phyloP scores from a whole-genome alignment of 2,888 invertebrate genomes.

The Celastrina argiolus region DNA sequence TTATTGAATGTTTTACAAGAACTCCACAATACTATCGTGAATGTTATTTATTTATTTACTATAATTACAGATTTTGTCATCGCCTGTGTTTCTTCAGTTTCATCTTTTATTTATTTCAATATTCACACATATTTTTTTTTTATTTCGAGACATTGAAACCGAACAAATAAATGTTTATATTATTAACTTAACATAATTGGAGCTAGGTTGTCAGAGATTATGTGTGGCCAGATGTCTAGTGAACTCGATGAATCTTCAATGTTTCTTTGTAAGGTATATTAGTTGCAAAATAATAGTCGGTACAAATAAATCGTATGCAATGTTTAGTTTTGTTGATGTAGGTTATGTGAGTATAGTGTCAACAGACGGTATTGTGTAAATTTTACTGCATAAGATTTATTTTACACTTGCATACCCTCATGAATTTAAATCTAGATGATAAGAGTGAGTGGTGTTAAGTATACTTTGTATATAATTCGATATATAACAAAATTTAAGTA shows the following conservation, averaged over 20 bases:
- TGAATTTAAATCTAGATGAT: slow-evolving; percentile 68
- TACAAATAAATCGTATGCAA: slow-evolving; percentile 58
- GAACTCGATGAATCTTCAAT: slow-evolving; percentile 31
- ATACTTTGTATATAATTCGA: slow-evolving; percentile 74
- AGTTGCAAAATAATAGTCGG: slow-evolving; percentile 46
- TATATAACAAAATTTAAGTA: slow-evolving; percentile 72
- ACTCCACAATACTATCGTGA: neutral
- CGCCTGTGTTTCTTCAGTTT: slow-evolving; percentile 26
- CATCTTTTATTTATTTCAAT: slow-evolving; percentile 7
- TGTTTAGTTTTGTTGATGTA: slow-evolving; percentile 54
- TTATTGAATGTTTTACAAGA: slow-evolving; percentile 24
- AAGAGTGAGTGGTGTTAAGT: slow-evolving; percentile 67
- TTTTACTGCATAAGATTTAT: slow-evolving; percentile 65
- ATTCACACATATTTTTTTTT: slow-evolving; percentile 34
- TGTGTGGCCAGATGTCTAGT: slow-evolving; percentile 38
- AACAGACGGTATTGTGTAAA: slow-evolving; percentile 57
- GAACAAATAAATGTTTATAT: slow-evolving; percentile 55
- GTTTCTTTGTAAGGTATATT: slow-evolving; percentile 36
- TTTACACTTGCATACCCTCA: slow-evolving; percentile 61
- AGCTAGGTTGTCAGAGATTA: slow-evolving; percentile 46
- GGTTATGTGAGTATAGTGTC: slow-evolving; percentile 54
- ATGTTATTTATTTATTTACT: slow-evolving; percentile 20
- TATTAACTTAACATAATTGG: slow-evolving; percentile 43
- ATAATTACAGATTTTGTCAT: slow-evolving; percentile 13
- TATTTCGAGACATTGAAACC: slow-evolving; percentile 44